Percentiles rank a stretch among this genome's conserved stretches.
phyloP scores from a whole-genome alignment of 2,113 vertebrate species.

The Cacatua alba region DNA sequence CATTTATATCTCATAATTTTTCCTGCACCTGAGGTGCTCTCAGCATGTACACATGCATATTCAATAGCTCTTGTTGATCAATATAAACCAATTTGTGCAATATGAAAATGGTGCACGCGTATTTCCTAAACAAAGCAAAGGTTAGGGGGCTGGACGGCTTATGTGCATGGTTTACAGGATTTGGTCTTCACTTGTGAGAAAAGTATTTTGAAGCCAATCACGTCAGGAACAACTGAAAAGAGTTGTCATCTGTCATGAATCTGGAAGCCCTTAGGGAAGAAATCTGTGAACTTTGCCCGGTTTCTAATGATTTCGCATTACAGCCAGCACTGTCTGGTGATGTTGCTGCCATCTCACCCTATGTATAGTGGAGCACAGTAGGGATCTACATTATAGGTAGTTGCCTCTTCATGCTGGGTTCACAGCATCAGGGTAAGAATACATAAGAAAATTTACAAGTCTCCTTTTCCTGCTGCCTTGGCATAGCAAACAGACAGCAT shows the following conservation, averaged over 20 bases:
- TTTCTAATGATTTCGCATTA: neutral
- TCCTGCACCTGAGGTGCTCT: neutral
- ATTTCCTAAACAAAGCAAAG: slow-evolving; percentile 12
- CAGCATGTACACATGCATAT: slow-evolving; percentile 25
- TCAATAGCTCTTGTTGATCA: neutral
- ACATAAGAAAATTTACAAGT: neutral
- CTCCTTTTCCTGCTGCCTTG: neutral
- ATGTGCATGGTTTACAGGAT: neutral
- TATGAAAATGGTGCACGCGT: neutral
- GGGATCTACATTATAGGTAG: fast-evolving
- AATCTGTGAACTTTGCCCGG: slow-evolving; percentile 13
- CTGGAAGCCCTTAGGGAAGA: neutral
- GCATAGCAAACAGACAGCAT: neutral
- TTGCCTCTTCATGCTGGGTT: neutral
- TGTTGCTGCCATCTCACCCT: neutral
- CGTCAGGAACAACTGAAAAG: neutral
- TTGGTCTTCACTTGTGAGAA: neutral
- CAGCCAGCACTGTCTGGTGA: neutral
- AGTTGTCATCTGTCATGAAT: neutral
- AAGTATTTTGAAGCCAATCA: neutral
- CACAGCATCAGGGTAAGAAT: neutral
- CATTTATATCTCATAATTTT: neutral
- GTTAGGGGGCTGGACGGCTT: neutral
- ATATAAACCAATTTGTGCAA: neutral
- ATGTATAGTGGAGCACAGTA: fast-evolving